These are phyloP conservation scores for Phrynosoma blainvillii DNA, from an alignment of 2,113 vertebrate genomes.

Conservation along the genomic window DNA sequence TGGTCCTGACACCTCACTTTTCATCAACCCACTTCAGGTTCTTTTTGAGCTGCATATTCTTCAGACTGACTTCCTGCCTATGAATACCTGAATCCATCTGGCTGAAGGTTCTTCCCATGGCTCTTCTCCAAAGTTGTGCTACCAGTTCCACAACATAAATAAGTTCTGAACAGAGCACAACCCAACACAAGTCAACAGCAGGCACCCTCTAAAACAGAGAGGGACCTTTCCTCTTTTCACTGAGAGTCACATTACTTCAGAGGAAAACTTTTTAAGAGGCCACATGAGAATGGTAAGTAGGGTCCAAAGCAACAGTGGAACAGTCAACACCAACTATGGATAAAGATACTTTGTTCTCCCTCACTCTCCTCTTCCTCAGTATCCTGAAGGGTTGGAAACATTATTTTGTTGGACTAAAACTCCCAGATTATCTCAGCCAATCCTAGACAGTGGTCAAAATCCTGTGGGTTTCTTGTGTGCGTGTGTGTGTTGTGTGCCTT, in stretches of 20 bases:
- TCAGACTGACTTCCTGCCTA: neutral
- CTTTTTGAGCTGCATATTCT: neutral
- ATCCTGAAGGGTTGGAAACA: too few relatives aligned
- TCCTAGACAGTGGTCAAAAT: too few relatives aligned
- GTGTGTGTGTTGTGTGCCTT: too few relatives aligned
- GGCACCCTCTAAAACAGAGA: neutral
- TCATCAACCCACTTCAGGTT: neutral
- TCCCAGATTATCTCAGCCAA: too few relatives aligned
- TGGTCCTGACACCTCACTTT: constrained; percentile 16
- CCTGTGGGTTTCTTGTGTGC: too few relatives aligned
- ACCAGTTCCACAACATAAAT: neutral
- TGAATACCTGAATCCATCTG: neutral
- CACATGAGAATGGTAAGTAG: neutral
- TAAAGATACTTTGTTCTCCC: neutral
- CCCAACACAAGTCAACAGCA: neutral
- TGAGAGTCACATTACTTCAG: neutral
- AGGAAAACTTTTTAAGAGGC: too few relatives aligned
- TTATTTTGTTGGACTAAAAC: too few relatives aligned
- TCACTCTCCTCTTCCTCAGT: neutral
- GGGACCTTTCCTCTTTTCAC: neutral
- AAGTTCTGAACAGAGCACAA: neutral
- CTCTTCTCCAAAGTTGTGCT: neutral
- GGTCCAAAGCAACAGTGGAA: neutral
- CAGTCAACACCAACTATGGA: neutral
- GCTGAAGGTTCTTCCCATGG: neutral